These are phyloP conservation scores for Panagrolaimus sp. DNA, from an alignment of 1,140 invertebrate genomes.

Conservation along the genomic window DNA sequence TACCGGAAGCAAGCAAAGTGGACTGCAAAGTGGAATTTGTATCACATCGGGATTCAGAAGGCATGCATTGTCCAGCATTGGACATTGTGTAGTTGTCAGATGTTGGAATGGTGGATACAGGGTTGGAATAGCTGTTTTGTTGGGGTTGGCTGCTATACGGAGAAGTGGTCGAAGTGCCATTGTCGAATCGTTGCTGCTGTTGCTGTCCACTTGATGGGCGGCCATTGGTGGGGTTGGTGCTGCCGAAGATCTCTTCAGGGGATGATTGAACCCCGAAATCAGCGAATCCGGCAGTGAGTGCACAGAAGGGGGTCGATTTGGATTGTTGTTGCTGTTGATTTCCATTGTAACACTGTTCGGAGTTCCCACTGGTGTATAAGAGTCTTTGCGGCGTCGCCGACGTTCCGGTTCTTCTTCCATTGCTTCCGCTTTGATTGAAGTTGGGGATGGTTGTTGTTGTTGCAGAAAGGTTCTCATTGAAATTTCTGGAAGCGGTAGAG, in stretches of 20 bases:
- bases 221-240: too few species aligned
- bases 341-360: too few species aligned
- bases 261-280: slow-evolving; percentile 7
- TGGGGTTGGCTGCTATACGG: too few species aligned
- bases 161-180: neutral
- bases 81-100: slow-evolving; percentile 38
- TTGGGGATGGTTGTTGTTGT: too few species aligned
- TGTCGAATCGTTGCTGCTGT: neutral
- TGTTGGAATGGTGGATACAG: slow-evolving; percentile 33
- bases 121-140: neutral
- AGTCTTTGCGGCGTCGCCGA: slow-evolving; percentile 9
- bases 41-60: slow-evolving; percentile 26
- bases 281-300: slow-evolving; percentile 13
- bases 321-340: too few species aligned
- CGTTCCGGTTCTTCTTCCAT: neutral
- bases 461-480: slow-evolving; percentile 13
- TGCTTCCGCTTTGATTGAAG: neutral
- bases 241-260: neutral
- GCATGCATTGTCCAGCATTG: slow-evolving; percentile 24
- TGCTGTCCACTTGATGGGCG: too few species aligned
- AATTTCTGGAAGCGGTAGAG: slow-evolving; percentile 17
- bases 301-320: too few species aligned
- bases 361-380: neutral
- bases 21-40: slow-evolving; percentile 36
- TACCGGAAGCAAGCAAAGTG: slow-evolving; percentile 46